These are phyloP conservation scores for Microctenopoma lineatum DNA, from an alignment of 2,797 vertebrate species.

Conservation along the genomic window DNA sequence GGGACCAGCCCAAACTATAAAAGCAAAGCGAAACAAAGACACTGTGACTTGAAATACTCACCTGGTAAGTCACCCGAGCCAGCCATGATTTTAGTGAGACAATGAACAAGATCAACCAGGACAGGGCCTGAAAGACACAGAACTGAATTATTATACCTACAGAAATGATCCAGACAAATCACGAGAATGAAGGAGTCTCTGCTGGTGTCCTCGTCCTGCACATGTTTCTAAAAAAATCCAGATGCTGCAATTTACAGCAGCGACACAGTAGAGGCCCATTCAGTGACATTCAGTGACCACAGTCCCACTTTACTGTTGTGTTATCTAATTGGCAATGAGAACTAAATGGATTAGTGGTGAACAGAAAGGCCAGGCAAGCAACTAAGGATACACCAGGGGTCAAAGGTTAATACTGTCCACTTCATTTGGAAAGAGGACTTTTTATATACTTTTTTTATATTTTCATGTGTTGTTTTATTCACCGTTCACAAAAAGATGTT, in stretches of 20 bases:
- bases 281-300: rapidly evolving
- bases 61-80: conserved; percentile 77
- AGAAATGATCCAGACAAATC: not conserved
- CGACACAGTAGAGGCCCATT: not conserved
- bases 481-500: no score
- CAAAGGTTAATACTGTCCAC: conserved; percentile 5
- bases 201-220: no score
- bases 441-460: not conserved
- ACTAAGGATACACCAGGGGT: conserved; percentile 35
- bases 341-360: conserved; percentile 44
- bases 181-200: no score
- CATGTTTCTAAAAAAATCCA: not conserved
- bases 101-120: conserved; percentile 15
- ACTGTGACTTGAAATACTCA: conserved; percentile 25
- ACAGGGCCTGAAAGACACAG: conserved; percentile 30
- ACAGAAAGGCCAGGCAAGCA: conserved; percentile 26
- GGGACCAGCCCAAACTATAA: not conserved
- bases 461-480: no score
- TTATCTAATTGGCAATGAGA: conserved; percentile 19
- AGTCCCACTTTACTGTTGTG: conserved; percentile 32
- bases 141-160: not conserved
- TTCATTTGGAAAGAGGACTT: rapidly evolving
- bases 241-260: not conserved
- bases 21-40: not conserved
- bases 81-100: conserved; percentile 66